Conservation (phyloP, 1,140 invertebrate genomes). For the Microplitis mediator region DNA sequence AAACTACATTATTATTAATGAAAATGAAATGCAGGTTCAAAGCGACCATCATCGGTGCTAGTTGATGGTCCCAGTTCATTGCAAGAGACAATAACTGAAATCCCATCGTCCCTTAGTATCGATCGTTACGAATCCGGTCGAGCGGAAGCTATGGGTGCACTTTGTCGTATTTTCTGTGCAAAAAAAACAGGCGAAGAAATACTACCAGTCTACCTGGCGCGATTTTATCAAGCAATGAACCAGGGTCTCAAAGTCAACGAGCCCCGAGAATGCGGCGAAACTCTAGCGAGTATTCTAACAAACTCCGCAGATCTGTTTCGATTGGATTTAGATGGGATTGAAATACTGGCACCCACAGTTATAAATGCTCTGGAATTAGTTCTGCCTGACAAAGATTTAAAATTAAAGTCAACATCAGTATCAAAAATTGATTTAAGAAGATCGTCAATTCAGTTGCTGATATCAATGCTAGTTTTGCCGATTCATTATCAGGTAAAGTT, state of each 20-base stretch:
- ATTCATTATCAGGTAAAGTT: constrained; percentile 80
- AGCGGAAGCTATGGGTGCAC: constrained; percentile 92
- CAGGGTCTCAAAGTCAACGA: constrained; percentile 79
- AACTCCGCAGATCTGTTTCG: constrained; percentile 84
- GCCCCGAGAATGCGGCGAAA: constrained; percentile 73
- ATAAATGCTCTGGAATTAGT: constrained; percentile 89
- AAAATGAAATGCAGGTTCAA: constrained; percentile 48
- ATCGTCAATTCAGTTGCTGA: constrained; percentile 86
- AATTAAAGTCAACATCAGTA: constrained; percentile 68
- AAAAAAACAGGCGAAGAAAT: constrained; percentile 97
- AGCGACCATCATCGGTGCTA: constrained; percentile 58
- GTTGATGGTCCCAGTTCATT: constrained; percentile 63
- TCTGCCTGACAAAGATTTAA: constrained; percentile 78
- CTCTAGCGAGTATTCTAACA: constrained; percentile 78
- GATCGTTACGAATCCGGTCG: constrained; percentile 82
- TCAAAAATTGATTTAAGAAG: constrained; percentile 82
- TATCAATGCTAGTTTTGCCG: constrained; percentile 88
- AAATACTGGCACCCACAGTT: constrained; percentile 87
- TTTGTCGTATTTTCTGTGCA: constrained; percentile 95
- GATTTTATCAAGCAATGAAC: constrained; percentile 91
- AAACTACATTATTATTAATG: too few species aligned
- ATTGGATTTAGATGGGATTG: constrained; percentile 90
- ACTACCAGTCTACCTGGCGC: constrained; percentile 89
- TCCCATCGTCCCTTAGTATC: constrained; percentile 64
- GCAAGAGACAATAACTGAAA: constrained; percentile 57